phyloP scores from a whole-genome alignment of 1,140 invertebrate species.

The Medauroidea extradentata region DNA sequence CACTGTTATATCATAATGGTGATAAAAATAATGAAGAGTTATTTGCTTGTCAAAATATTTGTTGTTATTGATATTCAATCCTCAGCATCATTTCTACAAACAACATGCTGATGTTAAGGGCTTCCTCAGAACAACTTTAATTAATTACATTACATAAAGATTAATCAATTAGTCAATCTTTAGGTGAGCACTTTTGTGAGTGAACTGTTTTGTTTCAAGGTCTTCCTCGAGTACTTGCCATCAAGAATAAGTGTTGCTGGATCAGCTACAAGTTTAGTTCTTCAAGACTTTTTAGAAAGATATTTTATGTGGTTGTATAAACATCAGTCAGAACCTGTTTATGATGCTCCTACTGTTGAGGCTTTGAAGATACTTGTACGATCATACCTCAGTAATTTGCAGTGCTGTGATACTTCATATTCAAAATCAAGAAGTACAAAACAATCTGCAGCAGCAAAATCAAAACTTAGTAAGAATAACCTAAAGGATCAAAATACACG shows the following conservation, averaged over 20 bases:
- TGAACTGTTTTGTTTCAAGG: slow-evolving; percentile 22
- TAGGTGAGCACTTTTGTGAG: not conserved
- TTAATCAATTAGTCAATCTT: no score
- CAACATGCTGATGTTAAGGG: no score
- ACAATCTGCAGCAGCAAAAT: not conserved
- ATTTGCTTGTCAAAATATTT: no score
- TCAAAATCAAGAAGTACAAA: not conserved
- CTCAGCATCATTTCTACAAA: no score
- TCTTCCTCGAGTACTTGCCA: slow-evolving; percentile 55
- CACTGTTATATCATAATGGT: no score
- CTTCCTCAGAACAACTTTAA: no score
- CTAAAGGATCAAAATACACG: no score
- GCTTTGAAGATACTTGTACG: slow-evolving; percentile 52
- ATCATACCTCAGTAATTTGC: slow-evolving; percentile 51
- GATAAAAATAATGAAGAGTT: no score
- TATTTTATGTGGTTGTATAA: slow-evolving; percentile 40
- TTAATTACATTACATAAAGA: no score
- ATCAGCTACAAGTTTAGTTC: slow-evolving; percentile 46
- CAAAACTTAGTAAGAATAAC: no score
- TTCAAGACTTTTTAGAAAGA: slow-evolving; percentile 43
- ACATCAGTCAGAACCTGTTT: slow-evolving; percentile 34
- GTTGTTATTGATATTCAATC: no score
- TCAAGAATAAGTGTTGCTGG: slow-evolving; percentile 52
- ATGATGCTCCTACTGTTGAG: slow-evolving; percentile 46
- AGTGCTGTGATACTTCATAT: slow-evolving; percentile 15